A percentile compares a stretch with the other conserved stretches of the same genome.
Conservation (phyloP, 2,888 invertebrate species). For the Holacanthella duospinosa region DNA sequence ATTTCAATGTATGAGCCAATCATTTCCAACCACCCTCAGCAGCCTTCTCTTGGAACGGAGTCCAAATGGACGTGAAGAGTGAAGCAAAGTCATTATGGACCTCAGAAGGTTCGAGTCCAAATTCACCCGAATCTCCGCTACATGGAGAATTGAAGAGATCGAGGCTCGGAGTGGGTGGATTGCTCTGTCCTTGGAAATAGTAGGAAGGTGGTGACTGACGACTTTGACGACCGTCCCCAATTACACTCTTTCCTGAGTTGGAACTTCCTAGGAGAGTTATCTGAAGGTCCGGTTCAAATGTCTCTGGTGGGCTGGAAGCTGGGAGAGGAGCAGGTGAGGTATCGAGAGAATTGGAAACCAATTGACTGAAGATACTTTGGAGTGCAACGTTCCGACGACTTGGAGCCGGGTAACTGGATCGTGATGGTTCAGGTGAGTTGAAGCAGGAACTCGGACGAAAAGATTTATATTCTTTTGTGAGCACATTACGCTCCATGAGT, state of each 20-base stretch:
- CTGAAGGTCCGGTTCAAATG: background rate
- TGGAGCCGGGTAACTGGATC: conserved; percentile 12
- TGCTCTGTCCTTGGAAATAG: background rate
- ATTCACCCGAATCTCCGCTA: background rate
- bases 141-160: background rate
- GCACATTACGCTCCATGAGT: conserved; percentile 18
- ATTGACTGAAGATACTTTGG: conserved; percentile 29
- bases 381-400: conserved; percentile 33
- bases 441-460: conserved; percentile 15
- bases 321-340: background rate
- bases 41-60: conserved; percentile 4
- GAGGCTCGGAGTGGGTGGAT: background rate
- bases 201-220: background rate
- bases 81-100: background rate
- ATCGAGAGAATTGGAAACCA: background rate
- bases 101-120: background rate
- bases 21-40: background rate
- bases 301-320: background rate
- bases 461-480: background rate
- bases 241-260: background rate
- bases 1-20: background rate
- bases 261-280: background rate
- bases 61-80: conserved; percentile 4
- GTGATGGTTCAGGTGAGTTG: conserved; percentile 1
- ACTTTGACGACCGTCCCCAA: background rate